phyloP scores from a whole-genome alignment of 2,113 vertebrate species.

The Rhinichthys klamathensis region DNA sequence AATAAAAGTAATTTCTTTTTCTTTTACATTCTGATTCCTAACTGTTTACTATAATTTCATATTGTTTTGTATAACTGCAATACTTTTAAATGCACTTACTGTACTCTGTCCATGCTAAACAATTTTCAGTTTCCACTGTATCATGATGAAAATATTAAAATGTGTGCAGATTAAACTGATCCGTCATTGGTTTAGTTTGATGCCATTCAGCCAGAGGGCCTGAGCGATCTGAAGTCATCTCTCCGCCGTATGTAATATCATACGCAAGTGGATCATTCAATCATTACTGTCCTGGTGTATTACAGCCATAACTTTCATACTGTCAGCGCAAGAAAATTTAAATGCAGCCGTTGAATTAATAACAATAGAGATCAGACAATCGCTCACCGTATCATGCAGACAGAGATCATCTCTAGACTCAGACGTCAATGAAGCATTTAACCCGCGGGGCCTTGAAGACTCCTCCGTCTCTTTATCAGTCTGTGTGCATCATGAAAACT shows the following conservation, averaged over 20 bases:
- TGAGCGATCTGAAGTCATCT: background rate
- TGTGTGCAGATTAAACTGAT: slow-evolving; percentile 2
- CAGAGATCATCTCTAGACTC: slow-evolving; percentile 25
- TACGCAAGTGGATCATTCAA: background rate
- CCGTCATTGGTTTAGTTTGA: background rate
- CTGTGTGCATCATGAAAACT: background rate
- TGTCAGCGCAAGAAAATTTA: background rate
- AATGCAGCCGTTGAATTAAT: slow-evolving; percentile 25
- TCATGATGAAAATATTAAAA: background rate
- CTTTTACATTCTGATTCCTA: background rate
- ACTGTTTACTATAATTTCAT: background rate
- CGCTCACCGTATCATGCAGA: background rate
- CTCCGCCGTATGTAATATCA: background rate
- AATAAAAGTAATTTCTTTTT: background rate
- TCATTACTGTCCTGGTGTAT: slow-evolving; percentile 27
- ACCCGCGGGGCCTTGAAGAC: background rate
- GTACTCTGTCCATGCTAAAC: background rate
- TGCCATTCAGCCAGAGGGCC: background rate
- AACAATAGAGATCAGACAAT: slow-evolving; percentile 35
- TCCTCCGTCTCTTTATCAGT: background rate
- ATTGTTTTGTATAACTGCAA: background rate
- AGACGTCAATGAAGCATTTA: slow-evolving; percentile 2
- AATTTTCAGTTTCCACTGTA: background rate
- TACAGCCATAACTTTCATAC: slow-evolving; percentile 3
- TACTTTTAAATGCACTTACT: background rate